Percentiles rank a stretch among this genome's conserved stretches.
These are phyloP conservation scores for Pterocles burchelli DNA, from an alignment of 2,113 vertebrate genomes.

Conservation along the genomic window DNA sequence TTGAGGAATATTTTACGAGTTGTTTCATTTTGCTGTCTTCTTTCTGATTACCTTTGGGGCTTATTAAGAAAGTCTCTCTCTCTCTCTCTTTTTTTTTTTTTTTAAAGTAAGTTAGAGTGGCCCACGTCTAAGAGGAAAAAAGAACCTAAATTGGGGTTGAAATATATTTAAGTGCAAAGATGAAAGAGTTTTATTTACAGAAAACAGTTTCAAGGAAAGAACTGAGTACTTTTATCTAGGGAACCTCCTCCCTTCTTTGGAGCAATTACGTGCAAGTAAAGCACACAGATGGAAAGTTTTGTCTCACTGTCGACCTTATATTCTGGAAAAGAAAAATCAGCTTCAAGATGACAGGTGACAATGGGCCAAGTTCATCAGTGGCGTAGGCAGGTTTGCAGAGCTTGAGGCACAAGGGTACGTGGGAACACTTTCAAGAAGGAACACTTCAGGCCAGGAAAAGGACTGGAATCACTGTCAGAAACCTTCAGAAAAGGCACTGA, in stretches of 20 bases:
- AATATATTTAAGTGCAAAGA: constrained; percentile 78
- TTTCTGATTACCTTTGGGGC: constrained; percentile 79
- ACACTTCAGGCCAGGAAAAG: neutral
- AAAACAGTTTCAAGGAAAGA: constrained; percentile 68
- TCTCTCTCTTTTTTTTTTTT: neutral
- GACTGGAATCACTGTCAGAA: neutral
- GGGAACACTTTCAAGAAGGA: neutral
- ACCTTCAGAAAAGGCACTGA: neutral
- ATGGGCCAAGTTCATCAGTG: neutral
- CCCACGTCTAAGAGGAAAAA: constrained; percentile 52
- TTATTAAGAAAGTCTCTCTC: constrained; percentile 80
- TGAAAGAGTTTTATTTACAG: constrained; percentile 74
- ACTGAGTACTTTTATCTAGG: constrained; percentile 67
- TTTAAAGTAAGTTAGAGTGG: constrained; percentile 30
- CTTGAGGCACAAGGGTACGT: neutral
- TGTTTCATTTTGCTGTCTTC: constrained; percentile 81
- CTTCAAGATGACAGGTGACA: constrained; percentile 38
- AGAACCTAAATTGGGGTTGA: constrained; percentile 66
- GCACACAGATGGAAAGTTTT: constrained; percentile 39
- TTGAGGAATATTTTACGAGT: constrained; percentile 78
- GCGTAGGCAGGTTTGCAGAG: neutral
- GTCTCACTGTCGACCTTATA: constrained; percentile 18
- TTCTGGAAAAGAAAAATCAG: constrained; percentile 27
- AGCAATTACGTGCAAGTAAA: constrained; percentile 38
- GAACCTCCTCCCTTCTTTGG: constrained; percentile 43